Evolutionary conservation across 2,113 vertebrate genomes (phyloP).

Genomic region (Myrmecophaga tridactyla): DNA sequence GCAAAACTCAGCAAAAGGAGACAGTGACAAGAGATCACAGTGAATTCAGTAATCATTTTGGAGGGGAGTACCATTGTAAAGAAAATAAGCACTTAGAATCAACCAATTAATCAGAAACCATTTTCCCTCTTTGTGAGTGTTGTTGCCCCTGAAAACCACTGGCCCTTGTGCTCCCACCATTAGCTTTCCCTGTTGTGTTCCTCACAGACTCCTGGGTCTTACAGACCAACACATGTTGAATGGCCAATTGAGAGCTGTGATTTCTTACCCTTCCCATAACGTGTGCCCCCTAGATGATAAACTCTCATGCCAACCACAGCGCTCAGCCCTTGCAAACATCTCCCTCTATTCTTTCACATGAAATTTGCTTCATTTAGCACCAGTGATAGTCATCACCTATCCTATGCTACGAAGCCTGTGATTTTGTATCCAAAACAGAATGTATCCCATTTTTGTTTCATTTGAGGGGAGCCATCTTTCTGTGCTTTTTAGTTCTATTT

Average conservation of each 20-base stretch:
- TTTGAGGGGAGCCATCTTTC: not conserved
- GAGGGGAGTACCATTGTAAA: not conserved
- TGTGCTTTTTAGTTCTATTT: not conserved
- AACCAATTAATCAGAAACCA: constrained; percentile 6
- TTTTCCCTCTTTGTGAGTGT: not conserved
- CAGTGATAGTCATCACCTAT: not conserved
- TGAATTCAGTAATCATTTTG: not conserved
- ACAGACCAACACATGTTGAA: not conserved
- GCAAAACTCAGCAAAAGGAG: not conserved
- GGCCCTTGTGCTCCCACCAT: not conserved
- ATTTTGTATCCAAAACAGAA: not conserved
- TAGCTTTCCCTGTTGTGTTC: constrained; percentile 13
- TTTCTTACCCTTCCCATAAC: not conserved
- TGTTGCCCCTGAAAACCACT: not conserved
- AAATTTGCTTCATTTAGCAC: not conserved
- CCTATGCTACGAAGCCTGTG: not conserved
- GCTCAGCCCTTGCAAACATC: not conserved
- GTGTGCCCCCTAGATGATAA: not conserved
- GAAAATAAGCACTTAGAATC: not conserved
- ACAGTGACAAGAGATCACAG: not conserved
- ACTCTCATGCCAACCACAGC: not conserved
- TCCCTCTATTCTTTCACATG: not conserved
- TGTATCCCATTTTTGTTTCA: not conserved
- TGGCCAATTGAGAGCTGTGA: not conserved
- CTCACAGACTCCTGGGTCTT: not conserved